These are phyloP conservation scores for Trematocara nigrifrons DNA, from an alignment of 2,113 vertebrate genomes.

Conservation along the genomic window DNA sequence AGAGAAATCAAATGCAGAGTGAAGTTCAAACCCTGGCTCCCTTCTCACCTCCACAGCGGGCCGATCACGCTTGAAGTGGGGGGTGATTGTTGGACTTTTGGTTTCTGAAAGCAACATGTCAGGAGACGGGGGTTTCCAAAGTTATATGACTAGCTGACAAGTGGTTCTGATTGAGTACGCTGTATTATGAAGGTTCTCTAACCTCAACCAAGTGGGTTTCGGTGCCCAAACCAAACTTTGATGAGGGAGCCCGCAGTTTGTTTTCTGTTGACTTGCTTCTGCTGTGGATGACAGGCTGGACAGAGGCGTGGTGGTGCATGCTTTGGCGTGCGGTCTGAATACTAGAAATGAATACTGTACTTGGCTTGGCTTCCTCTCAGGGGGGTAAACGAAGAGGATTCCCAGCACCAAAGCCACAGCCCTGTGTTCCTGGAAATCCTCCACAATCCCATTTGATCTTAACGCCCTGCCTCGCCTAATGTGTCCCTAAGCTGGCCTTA, in stretches of 20 bases:
- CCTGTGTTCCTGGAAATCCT: slow-evolving; percentile 53
- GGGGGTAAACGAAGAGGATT: slow-evolving; percentile 46
- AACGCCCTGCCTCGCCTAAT: slow-evolving; percentile 49
- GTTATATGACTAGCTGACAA: background rate
- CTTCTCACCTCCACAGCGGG: background rate
- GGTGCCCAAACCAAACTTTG: background rate
- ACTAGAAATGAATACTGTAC: slow-evolving; percentile 23
- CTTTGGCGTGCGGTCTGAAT: background rate
- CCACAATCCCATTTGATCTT: slow-evolving; percentile 56
- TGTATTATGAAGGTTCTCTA: background rate
- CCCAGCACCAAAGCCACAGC: slow-evolving; percentile 39
- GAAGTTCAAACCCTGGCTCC: background rate
- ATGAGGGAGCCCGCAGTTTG: background rate
- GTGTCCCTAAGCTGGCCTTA: slow-evolving; percentile 58
- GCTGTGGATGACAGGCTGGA: background rate
- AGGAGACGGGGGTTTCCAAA: background rate
- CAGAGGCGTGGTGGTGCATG: background rate
- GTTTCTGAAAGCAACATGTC: background rate
- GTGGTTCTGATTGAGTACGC: background rate
- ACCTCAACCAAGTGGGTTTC: background rate
- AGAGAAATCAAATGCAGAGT: background rate
- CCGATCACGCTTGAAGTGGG: background rate
- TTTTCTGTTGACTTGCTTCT: background rate
- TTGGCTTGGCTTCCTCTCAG: slow-evolving; percentile 16
- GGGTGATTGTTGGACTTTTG: background rate